Base-by-base conservation (phyloP, 2,797 vertebrate species). In the Semotilus atromaculatus region DNA sequence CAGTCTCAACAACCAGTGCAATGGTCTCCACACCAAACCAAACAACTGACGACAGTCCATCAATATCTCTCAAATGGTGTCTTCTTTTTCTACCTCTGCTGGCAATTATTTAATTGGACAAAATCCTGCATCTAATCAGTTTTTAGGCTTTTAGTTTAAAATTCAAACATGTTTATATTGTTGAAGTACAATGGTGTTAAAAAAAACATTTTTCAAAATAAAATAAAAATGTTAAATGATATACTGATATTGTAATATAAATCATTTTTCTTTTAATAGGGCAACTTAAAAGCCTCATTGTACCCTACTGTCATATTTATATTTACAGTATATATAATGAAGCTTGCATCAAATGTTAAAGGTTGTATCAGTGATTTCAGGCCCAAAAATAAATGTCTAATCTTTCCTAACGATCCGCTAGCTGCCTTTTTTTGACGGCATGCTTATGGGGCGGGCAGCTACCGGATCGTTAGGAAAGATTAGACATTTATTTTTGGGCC, bases 11-110 rank as follows among this genome's bases (percentile, higher is more conserved):
- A 19, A 2, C 68, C 36, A 40, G n/a, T 1, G 4, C 3, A 1
- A 70, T 36, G 6, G 38, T 21, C 40, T 4, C 16, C 36, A 21
- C 48, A 36, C 1, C 40, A 21, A 67, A 7, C 36, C 29, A 0
- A 18, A 64, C 53, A 38, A 40, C 67, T 29, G 4, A 6, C 0
- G 31, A 9, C 11, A 58, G 77, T 79, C n/a, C 77, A 29, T 16
- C 76, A 18, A 40, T 45, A 5, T 74, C 81, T 75, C n/a, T 40
- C 34, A 48, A 55, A 16, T 4, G 38, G 16, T 64, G 18, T 36
- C 43, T 64, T 70, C 48, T 80, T 31, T 11, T 75, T 53, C 53
- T 80, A 1, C 77, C 76, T 34, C 48, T 81, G 70, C 2, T 76
- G 64, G 40, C 55, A 48, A 62, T 58, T 23, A 72, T 72, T 66